Conservation (phyloP, 1,140 invertebrate genomes). For the Drosophila tristis region DNA sequence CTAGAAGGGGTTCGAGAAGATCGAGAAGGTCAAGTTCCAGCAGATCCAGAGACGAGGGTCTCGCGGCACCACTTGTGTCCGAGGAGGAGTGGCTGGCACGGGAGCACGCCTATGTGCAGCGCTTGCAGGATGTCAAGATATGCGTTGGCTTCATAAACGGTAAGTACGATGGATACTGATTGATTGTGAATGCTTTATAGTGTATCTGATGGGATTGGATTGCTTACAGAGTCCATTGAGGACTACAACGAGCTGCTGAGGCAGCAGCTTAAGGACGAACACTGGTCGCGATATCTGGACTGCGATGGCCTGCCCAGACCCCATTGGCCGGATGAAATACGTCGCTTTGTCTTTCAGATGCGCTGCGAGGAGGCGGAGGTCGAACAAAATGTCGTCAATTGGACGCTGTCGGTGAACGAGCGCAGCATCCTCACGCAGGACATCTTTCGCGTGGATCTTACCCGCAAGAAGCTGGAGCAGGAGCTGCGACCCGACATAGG, state of each 20-base stretch:
- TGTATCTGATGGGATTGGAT: not conserved
- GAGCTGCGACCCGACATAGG: slow-evolving; percentile 47
- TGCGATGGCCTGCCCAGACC: slow-evolving; percentile 67
- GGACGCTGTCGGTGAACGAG: slow-evolving; percentile 55
- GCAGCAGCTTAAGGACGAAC: slow-evolving; percentile 11
- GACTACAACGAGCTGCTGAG: slow-evolving; percentile 29
- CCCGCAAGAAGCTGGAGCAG: slow-evolving; percentile 28
- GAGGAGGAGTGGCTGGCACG: slow-evolving; percentile 37
- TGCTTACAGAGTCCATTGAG: slow-evolving; percentile 25
- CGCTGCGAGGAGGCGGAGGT: slow-evolving; percentile 22
- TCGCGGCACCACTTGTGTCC: slow-evolving; percentile 3
- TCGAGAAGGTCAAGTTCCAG: not conserved
- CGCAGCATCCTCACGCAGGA: slow-evolving; percentile 44
- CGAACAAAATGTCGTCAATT: slow-evolving; percentile 22
- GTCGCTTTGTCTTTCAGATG: slow-evolving; percentile 46
- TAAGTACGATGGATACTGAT: not conserved
- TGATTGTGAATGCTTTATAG: not conserved
- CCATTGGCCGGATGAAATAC: slow-evolving; percentile 52
- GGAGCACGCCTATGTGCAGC: slow-evolving; percentile 39
- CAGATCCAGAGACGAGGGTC: not conserved
- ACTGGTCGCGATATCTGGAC: slow-evolving; percentile 55
- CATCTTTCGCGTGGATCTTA: slow-evolving; percentile 26
- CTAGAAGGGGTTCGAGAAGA: slow-evolving; percentile 1
- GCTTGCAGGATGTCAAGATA: slow-evolving; percentile 48
- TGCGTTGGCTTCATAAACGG: slow-evolving; percentile 44